Evolutionary conservation across 2,113 vertebrate species (phyloP).

Genomic region (Acrocephalus kingi): DNA sequence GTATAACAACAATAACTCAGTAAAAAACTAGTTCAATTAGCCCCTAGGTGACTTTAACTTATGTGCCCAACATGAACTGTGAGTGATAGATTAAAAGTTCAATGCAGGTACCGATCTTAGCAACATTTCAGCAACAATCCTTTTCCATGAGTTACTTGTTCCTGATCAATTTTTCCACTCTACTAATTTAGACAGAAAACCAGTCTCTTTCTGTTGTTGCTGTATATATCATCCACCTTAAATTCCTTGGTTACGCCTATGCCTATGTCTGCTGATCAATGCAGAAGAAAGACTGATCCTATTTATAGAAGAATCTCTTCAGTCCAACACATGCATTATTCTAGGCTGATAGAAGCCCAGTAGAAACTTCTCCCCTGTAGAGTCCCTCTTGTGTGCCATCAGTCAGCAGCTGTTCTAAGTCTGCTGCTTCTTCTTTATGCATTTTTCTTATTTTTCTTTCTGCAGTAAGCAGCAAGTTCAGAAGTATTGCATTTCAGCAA

Average conservation of each 20-base stretch:
- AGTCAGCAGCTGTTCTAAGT: slow-evolving; percentile 3
- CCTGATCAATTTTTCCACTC: not conserved
- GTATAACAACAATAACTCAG: not conserved
- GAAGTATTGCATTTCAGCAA: not conserved
- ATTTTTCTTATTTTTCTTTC: not conserved
- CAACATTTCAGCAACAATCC: not conserved
- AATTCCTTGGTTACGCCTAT: not conserved
- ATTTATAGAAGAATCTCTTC: slow-evolving; percentile 7
- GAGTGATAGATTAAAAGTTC: not conserved
- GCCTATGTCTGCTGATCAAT: not conserved
- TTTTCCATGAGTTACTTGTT: not conserved
- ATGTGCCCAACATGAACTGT: not conserved
- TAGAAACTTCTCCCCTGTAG: not conserved
- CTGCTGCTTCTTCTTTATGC: not conserved
- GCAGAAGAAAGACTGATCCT: not conserved
- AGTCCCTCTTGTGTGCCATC: not conserved
- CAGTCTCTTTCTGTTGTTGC: not conserved
- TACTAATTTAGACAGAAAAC: not conserved
- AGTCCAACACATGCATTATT: slow-evolving; percentile 12
- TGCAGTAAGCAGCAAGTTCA: not conserved
- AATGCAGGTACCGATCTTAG: not conserved
- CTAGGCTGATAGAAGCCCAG: not conserved
- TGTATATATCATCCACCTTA: not conserved
- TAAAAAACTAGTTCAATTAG: not conserved
- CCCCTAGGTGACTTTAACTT: not conserved